Evolutionary conservation across 1,140 invertebrate species (phyloP), one percentile per base, ranked within the genome.

Genomic region (Apolygus lucorum): DNA sequence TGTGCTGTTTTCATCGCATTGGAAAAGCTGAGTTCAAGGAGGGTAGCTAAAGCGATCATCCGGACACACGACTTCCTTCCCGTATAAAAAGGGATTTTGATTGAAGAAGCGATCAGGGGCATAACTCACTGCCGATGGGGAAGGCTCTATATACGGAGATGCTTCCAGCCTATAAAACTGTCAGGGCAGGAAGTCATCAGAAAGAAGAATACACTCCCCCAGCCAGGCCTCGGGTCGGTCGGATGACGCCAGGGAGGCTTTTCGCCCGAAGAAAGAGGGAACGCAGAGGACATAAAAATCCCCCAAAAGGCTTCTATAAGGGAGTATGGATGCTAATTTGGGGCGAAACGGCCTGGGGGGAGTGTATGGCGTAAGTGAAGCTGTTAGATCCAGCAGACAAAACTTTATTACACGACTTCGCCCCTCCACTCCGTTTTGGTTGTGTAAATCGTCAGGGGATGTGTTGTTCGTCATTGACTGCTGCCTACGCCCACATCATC

Each of bases 321-420:
- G 54, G 54, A 59, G 54, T 4, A 13, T 59, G 54, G 54, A 59
- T 59, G 54, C 54, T 59, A 59, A 59, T 59, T 59, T 21, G 22
- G 13, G 22, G 4, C 11, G 54, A 59, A 59, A 59, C 54, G 11
- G 54, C 4, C 34, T 21, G 17, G 34, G 17, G 34, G 34, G 34
- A 17, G 8, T 17, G 54, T 24, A 17, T 21, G 4, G 22, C 4
- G 4, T 22, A 22, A 59, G 54, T 24, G 54, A 59, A 13, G 54
- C 54, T 59, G 13, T 59, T 59, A 59, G 11, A 59, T 59, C 54
- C 54, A 59, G 54, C 54, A 59, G 54, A 59, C 54, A 59, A 59
- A 59, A 59, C 54, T 59, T 59, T 59, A 59, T 59, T 59, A n/a
- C n/a, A n/a, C n/a, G n/a, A 59, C 54, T 13, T 4, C 11, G 22